Evolutionary conservation across 37 sponge, comb jelly and placozoan genomes (phyloP).

Genomic region (Oscarella lobularis): DNA sequence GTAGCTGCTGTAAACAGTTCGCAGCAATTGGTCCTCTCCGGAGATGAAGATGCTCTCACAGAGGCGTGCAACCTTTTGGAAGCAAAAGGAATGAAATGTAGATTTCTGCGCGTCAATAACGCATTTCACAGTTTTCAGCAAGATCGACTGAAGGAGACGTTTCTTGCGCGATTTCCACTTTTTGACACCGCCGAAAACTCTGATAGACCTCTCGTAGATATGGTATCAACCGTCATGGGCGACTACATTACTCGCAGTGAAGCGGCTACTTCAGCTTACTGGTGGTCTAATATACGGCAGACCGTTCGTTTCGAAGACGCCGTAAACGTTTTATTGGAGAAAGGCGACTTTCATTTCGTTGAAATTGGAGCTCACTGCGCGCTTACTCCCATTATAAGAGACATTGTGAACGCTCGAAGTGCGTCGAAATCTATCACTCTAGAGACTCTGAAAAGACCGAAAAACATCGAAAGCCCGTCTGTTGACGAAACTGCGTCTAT

Average conservation of each 20-base stretch:
- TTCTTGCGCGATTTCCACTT: neutral
- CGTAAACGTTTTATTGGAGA: neutral
- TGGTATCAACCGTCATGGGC: neutral
- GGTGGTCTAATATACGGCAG: neutral
- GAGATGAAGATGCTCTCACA: neutral
- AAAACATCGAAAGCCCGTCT: neutral
- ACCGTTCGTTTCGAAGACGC: neutral
- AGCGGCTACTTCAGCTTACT: neutral
- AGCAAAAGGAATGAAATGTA: neutral
- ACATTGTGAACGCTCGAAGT: neutral
- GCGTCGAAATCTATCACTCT: neutral
- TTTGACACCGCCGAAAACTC: neutral
- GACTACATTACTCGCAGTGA: neutral
- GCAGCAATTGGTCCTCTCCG: neutral
- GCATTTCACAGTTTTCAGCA: neutral
- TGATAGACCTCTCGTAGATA: neutral
- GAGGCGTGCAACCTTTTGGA: neutral
- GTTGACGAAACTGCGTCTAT: neutral
- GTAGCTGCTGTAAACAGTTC: conserved; percentile 2
- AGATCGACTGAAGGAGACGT: neutral
- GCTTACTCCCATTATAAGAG: neutral
- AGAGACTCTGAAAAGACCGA: neutral
- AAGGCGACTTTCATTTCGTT: neutral
- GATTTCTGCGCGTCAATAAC: neutral
- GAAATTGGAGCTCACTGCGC: conserved; percentile 3